Evolutionary conservation across 2,888 invertebrate species (phyloP).

Genomic region (Trisateles emortualis): DNA sequence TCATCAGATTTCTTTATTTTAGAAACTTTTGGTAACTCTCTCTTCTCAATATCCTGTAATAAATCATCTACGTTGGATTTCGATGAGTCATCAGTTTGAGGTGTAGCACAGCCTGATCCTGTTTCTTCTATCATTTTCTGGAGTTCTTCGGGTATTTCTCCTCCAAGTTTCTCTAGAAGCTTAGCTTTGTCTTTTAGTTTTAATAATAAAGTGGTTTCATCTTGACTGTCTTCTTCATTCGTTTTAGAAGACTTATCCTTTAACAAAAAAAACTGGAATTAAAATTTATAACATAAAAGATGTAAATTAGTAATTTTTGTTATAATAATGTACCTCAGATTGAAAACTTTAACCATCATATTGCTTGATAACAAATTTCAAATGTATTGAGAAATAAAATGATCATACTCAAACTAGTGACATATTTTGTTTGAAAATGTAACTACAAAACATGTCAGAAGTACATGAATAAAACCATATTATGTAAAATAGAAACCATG

Average conservation of each 20-base stretch:
- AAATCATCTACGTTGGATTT: constrained; percentile 67
- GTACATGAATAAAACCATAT: constrained; percentile 35
- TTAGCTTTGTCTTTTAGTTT: constrained; percentile 82
- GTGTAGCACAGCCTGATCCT: constrained; percentile 57
- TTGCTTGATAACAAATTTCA: constrained; percentile 59
- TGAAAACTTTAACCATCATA: constrained; percentile 84
- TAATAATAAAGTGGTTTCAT: constrained; percentile 70
- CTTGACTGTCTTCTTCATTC: constrained; percentile 72
- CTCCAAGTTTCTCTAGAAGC: constrained; percentile 83
- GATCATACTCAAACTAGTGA: constrained; percentile 39
- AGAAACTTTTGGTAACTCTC: constrained; percentile 69
- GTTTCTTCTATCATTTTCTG: constrained; percentile 76
- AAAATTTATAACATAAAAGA: constrained; percentile 17
- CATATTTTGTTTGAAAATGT: constrained; percentile 34
- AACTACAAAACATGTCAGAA: constrained; percentile 51
- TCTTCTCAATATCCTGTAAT: constrained; percentile 77
- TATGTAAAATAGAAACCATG: too few relatives aligned
- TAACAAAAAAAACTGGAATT: background rate
- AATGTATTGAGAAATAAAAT: constrained; percentile 48
- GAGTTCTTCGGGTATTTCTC: constrained; percentile 81
- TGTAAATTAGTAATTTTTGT: background rate
- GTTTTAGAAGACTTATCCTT: constrained; percentile 45
- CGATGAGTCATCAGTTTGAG: constrained; percentile 53
- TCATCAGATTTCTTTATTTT: constrained; percentile 60
- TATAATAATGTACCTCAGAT: constrained; percentile 71